A percentile compares a stretch with the other conserved stretches of the same genome.
Evolutionary conservation across 2,797 vertebrate genomes (phyloP).

Genomic region (Erethizon dorsatum): DNA sequence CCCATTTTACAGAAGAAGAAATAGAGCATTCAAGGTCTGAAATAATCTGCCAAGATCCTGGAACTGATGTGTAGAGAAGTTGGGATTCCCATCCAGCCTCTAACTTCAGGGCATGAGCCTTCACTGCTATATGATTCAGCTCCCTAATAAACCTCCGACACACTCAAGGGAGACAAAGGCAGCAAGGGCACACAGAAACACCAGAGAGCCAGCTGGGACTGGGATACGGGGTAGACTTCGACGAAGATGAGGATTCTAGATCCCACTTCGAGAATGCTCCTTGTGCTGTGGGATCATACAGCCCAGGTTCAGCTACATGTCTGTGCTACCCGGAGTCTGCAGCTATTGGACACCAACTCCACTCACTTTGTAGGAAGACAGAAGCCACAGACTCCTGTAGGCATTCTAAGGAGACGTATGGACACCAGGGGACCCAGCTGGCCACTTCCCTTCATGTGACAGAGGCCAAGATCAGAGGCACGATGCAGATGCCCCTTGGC

Average conservation of each 20-base stretch:
- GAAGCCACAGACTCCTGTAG: not conserved
- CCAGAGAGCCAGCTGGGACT: not conserved
- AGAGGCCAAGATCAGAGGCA: not conserved
- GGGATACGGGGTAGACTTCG: fast-evolving
- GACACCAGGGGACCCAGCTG: not conserved
- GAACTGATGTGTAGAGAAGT: not conserved
- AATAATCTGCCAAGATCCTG: not conserved
- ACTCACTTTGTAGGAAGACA: not conserved
- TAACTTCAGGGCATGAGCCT: not conserved
- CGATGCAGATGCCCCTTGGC: not conserved
- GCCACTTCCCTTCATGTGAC: not conserved
- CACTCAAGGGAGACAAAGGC: not conserved
- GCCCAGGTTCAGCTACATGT: fast-evolving
- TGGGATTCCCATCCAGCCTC: not conserved
- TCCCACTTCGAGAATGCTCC: not conserved
- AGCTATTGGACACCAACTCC: not conserved
- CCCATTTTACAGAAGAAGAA: not conserved
- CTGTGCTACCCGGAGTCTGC: fast-evolving
- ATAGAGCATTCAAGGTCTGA: not conserved
- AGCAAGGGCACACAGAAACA: not conserved
- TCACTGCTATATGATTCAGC: not conserved
- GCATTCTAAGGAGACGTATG: not conserved
- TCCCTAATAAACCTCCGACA: not conserved
- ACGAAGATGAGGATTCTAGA: fast-evolving
- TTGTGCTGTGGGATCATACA: not conserved